Base-by-base conservation (phyloP, 2,797 vertebrate genomes). In the Eulemur albifrons region DNA sequence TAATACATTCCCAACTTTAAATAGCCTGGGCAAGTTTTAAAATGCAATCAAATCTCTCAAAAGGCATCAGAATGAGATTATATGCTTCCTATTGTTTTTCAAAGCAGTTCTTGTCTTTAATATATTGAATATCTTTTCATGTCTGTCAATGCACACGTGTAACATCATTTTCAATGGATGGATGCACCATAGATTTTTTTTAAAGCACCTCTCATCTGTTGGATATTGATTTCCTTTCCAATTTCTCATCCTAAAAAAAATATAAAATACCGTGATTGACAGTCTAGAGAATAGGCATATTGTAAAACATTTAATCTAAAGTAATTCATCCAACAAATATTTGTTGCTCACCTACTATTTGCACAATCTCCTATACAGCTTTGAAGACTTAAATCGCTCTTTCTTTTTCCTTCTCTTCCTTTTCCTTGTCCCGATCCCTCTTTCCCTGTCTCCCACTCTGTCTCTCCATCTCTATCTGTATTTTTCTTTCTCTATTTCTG, bases 371-470 rank as follows among this genome's bases (percentile, higher is more conserved):
- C 3, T 25, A 13, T 13, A 20, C 4, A 45, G 1, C 50, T 69
- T 70, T 65, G n/a, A 43, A 45, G 5, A 67, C 13, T 94, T 40
- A 20, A 35, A 59, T 27, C 0, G 21, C 65, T 5, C 65, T 5
- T 63, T 2, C 12, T 23, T 12, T 27, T 11, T 25, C 2, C 1
- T 12, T 79, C 48, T 4, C 2, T 38, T 21, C 17, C 18, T 8
- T 83, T 2, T 6, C 17, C 25, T 27, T 48, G 2, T 35, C 1
- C 2, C 12, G 45, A 23, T 1, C 0, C 27, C 10, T 7, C 2
- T 76, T 20, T 76, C 52, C 6, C 10, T 63, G 4, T 20, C 27
- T 15, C 5, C 23, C 20, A 15, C 1, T 2, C 13, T n/a, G 61
- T 40, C 11, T 86, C 23, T 38, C 32, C 32, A 27, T 75, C 15